Evolutionary conservation across 2,113 vertebrate genomes (phyloP).

Genomic region (Ranitomeya variabilis): DNA sequence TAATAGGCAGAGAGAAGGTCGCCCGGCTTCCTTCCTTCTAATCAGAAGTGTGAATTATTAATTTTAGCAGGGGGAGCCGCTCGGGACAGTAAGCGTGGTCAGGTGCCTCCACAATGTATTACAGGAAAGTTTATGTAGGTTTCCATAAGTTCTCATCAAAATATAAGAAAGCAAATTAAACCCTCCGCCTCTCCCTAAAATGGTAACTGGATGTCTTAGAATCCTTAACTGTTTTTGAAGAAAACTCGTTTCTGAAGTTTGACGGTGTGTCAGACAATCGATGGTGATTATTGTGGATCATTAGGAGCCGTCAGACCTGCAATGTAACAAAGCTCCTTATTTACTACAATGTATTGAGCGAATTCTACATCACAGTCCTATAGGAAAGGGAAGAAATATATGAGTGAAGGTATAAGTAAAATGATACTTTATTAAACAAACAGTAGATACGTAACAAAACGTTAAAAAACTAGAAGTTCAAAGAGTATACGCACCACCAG

Average conservation of each 20-base stretch:
- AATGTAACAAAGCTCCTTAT: too few relatives aligned
- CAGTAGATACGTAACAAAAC: too few relatives aligned
- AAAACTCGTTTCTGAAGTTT: not conserved
- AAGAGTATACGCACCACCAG: too few relatives aligned
- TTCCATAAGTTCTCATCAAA: not conserved
- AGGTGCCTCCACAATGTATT: not conserved
- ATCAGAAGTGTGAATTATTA: slow-evolving; percentile 54
- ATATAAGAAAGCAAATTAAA: not conserved
- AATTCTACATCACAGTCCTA: too few relatives aligned
- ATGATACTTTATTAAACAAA: too few relatives aligned
- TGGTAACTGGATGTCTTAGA: not conserved
- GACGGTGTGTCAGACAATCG: too few relatives aligned
- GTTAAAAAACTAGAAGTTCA: too few relatives aligned
- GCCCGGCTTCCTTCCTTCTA: slow-evolving; percentile 7
- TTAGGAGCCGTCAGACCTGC: too few relatives aligned
- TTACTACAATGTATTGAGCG: too few relatives aligned
- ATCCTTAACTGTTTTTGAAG: not conserved
- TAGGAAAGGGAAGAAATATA: too few relatives aligned
- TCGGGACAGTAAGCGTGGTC: not conserved
- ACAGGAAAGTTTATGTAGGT: not conserved
- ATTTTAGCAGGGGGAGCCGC: slow-evolving; percentile 11
- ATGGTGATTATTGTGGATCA: too few relatives aligned
- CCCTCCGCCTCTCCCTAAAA: not conserved
- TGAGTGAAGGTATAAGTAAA: too few relatives aligned
- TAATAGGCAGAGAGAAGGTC: slow-evolving; percentile 22